These are phyloP conservation scores for Drosophila ezoana DNA, from an alignment of 2,888 invertebrate genomes.

Conservation along the genomic window DNA sequence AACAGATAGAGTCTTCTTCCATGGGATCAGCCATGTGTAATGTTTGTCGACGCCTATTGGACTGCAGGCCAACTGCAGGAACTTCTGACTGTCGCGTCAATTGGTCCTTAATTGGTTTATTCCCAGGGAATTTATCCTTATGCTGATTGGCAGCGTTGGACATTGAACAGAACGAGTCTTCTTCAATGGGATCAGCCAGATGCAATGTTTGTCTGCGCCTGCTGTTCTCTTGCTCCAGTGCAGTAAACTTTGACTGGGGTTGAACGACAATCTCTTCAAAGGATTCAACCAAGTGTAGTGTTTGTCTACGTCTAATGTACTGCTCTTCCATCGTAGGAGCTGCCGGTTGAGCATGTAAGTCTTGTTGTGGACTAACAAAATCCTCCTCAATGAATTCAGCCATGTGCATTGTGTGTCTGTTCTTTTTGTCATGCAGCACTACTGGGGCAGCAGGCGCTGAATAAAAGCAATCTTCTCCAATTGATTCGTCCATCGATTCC, in stretches of 20 bases:
- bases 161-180: conserved; percentile 21
- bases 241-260: not conserved
- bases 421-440: not conserved
- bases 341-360: not conserved
- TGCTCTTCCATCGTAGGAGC: not conserved
- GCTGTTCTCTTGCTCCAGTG: not conserved
- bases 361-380: not conserved
- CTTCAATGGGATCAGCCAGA: conserved; percentile 24
- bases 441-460: not conserved
- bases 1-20: conserved; percentile 18
- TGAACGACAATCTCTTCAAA: conserved; percentile 16
- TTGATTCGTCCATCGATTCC: not conserved
- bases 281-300: conserved; percentile 23
- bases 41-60: conserved; percentile 5
- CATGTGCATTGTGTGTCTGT: conserved; percentile 22
- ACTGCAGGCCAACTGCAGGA: not conserved
- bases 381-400: conserved; percentile 12
- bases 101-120: conserved; percentile 1
- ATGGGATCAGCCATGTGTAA: conserved; percentile 12
- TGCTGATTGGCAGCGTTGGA: not conserved
- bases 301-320: conserved; percentile 9
- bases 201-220: conserved; percentile 26
- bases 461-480: conserved; percentile 7
- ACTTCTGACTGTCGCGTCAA: not conserved
- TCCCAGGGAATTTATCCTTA: not conserved